phyloP scores from a whole-genome alignment of 35 echinoderm and acorn worm genomes.

The Acanthaster planci region DNA sequence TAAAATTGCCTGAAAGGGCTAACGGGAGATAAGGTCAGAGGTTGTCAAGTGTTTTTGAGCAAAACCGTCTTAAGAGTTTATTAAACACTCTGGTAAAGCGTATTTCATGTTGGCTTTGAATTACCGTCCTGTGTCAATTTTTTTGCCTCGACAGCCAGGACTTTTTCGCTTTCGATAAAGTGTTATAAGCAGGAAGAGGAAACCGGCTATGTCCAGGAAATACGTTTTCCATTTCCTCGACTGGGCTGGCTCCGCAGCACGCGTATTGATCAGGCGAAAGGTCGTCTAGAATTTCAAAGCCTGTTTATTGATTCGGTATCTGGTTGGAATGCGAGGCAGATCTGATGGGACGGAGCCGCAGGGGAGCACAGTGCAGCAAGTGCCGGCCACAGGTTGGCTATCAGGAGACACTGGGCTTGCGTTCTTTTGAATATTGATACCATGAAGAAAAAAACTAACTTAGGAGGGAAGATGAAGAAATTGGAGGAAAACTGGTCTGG shows the following conservation, averaged over 20 bases:
- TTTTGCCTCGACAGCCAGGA: background rate
- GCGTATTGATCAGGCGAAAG: constrained; percentile 3
- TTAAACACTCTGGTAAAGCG: background rate
- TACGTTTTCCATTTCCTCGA: constrained; percentile 17
- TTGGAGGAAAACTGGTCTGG: no score
- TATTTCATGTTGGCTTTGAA: background rate
- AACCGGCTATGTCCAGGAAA: background rate
- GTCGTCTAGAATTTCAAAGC: constrained; percentile 19
- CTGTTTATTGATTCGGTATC: constrained; percentile 14
- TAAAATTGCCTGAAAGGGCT: background rate
- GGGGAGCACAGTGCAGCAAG: background rate
- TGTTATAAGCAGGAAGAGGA: constrained; percentile 3
- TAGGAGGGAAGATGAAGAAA: no score
- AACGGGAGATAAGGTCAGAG: background rate
- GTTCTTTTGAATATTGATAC: constrained; percentile 2
- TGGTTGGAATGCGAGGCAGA: constrained; percentile 15
- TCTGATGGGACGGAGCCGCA: background rate
- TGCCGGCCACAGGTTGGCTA: background rate
- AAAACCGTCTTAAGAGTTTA: background rate
- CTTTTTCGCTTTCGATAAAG: background rate
- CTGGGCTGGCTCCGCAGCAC: background rate
- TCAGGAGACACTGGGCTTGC: background rate
- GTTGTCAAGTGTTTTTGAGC: background rate
- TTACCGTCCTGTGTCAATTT: background rate
- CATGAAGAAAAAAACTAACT: no score